Evolutionary conservation across 2,113 vertebrate species (phyloP).

Genomic region (Cichladusa arquata): DNA sequence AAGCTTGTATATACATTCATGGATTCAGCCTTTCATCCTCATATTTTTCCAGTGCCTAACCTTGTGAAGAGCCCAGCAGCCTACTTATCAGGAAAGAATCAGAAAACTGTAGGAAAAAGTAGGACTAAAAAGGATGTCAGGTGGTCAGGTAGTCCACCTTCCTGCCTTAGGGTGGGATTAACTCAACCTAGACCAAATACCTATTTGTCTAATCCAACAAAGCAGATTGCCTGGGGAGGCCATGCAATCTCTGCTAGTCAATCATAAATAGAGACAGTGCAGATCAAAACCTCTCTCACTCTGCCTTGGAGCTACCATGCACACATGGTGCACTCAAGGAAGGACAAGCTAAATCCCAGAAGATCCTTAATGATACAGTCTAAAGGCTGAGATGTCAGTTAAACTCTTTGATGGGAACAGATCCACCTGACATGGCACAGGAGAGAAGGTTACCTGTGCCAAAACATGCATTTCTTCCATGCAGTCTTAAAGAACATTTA

Average conservation of each 20-base stretch:
- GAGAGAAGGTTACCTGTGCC: not conserved
- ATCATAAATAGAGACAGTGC: slow-evolving; percentile 53
- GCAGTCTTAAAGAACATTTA: not conserved
- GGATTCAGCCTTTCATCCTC: not conserved
- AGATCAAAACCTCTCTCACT: slow-evolving; percentile 23
- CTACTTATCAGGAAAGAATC: not conserved
- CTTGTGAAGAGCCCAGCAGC: not conserved
- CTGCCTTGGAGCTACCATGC: not conserved
- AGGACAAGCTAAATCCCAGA: slow-evolving; percentile 30
- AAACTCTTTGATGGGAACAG: not conserved
- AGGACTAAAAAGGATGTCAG: slow-evolving; percentile 21
- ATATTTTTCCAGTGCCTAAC: not conserved
- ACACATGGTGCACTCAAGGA: not conserved
- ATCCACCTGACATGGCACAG: not conserved
- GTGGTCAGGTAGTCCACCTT: slow-evolving; percentile 30
- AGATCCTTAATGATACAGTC: slow-evolving; percentile 18
- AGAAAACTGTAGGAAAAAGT: not conserved
- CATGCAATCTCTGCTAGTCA: slow-evolving; percentile 42
- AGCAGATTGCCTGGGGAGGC: not conserved
- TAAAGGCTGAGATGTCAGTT: slow-evolving; percentile 5
- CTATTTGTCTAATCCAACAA: slow-evolving; percentile 48
- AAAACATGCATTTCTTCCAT: not conserved
- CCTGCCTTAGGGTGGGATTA: slow-evolving; percentile 39
- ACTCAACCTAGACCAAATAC: slow-evolving; percentile 34
- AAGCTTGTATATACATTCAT: not conserved